Conservation (phyloP, 2,113 vertebrate genomes). For the Dicerorhinus sumatrensis region DNA sequence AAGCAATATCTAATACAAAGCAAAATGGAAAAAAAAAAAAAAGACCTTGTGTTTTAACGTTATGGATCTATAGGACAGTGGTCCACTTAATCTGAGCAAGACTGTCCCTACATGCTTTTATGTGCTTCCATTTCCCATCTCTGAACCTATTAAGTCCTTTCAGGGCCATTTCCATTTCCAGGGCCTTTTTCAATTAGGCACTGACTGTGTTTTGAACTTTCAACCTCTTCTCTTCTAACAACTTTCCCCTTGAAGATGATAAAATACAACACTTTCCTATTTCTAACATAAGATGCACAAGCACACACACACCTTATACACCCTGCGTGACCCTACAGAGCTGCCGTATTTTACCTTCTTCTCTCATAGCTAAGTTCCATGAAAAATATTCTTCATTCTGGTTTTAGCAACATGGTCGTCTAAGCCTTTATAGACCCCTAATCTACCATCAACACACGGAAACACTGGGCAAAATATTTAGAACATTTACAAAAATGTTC, state of each 20-base stretch:
- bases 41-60: not conserved
- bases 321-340: rapidly evolving
- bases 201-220: not conserved
- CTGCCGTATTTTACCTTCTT: not conserved
- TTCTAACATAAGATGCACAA: not conserved
- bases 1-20: not conserved
- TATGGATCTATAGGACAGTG: rapidly evolving
- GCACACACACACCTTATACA: rapidly evolving
- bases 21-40: not conserved
- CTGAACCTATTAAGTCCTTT: not conserved
- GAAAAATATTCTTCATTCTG: not conserved
- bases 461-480: not conserved
- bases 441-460: not conserved
- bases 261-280: not conserved
- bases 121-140: not conserved
- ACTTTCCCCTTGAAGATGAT: not conserved
- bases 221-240: not conserved
- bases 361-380: not conserved
- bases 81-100: rapidly evolving
- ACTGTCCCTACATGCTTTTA: rapidly evolving
- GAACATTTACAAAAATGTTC: not conserved
- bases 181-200: not conserved
- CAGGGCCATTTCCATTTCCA: not conserved
- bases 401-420: not conserved
- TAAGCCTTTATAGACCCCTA: not conserved